Percentiles rank a stretch among this genome's conserved stretches.
Conservation (phyloP, 2,797 vertebrate genomes). For the Ciconia nigra region DNA sequence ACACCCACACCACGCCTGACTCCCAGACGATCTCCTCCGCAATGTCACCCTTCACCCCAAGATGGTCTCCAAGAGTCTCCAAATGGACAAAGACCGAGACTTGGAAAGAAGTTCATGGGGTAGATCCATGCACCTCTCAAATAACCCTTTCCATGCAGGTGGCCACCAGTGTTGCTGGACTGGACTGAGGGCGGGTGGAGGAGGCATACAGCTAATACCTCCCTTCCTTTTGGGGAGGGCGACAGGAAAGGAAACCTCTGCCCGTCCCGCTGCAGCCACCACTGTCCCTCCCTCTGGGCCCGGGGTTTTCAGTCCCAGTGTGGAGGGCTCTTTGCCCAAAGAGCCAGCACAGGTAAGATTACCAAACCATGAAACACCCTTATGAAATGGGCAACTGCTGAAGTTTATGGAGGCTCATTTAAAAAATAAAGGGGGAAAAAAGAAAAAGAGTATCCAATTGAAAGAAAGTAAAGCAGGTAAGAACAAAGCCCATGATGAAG, state of each 20-base stretch:
- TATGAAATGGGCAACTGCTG: neutral
- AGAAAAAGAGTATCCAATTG: neutral
- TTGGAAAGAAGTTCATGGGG: neutral
- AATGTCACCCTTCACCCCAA: neutral
- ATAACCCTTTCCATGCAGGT: neutral
- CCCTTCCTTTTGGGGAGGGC: neutral
- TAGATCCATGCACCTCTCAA: neutral
- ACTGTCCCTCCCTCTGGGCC: neutral
- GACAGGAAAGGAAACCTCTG: neutral
- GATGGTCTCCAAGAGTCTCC: neutral
- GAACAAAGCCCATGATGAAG: neutral
- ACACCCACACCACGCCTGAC: rapidly evolving
- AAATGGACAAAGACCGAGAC: neutral
- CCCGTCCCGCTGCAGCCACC: rapidly evolving
- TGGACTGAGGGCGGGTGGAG: neutral
- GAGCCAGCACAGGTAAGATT: neutral
- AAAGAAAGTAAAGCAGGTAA: neutral
- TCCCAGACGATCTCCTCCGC: neutral
- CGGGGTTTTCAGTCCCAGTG: neutral
- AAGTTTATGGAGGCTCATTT: neutral
- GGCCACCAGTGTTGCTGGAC: neutral
- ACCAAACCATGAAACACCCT: neutral
- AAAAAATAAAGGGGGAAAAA: neutral
- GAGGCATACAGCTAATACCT: neutral
- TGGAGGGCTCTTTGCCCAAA: neutral